Conservation (phyloP, 64 coral and sea anemone genomes). For the Dendrophyllia cribrosa region DNA sequence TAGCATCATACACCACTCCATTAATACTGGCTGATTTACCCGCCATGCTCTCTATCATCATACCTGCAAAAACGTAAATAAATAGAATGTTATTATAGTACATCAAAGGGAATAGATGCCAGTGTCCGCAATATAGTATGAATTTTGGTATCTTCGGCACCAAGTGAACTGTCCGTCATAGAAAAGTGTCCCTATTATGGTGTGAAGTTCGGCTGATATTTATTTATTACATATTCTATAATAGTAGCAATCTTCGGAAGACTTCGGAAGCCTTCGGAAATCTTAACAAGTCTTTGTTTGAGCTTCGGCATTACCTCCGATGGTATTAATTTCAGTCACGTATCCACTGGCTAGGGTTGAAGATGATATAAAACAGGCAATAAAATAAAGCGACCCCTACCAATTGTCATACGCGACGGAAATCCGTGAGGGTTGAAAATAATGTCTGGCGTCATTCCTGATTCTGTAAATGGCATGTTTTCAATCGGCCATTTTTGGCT, state of each 20-base stretch:
- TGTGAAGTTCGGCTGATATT: too few relatives aligned
- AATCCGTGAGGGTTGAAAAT: constrained; percentile 99
- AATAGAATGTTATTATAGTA: background rate
- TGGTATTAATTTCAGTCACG: too few relatives aligned
- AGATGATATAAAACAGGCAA: too few relatives aligned
- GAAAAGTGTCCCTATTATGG: too few relatives aligned
- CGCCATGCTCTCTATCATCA: constrained; percentile 99
- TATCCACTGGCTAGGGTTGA: too few relatives aligned
- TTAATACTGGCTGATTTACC: constrained; percentile 90
- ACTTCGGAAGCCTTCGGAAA: background rate
- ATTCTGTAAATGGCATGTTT: constrained; percentile 98
- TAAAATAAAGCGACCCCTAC: constrained; percentile 37
- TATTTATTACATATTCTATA: too few relatives aligned
- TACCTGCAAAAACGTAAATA: constrained; percentile 60
- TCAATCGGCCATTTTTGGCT: constrained; percentile 98
- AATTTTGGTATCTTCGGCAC: too few relatives aligned
- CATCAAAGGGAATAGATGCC: too few relatives aligned
- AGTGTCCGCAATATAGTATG: too few relatives aligned
- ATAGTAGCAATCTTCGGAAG: background rate
- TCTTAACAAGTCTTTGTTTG: too few relatives aligned
- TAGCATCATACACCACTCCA: constrained; percentile 95
- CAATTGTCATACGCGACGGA: constrained; percentile 99
- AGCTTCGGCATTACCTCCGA: too few relatives aligned
- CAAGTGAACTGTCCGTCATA: too few relatives aligned
- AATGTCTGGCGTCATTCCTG: constrained; percentile 98